phyloP scores from a whole-genome alignment of 1,140 invertebrate species.

The Elysia chlorotica region DNA sequence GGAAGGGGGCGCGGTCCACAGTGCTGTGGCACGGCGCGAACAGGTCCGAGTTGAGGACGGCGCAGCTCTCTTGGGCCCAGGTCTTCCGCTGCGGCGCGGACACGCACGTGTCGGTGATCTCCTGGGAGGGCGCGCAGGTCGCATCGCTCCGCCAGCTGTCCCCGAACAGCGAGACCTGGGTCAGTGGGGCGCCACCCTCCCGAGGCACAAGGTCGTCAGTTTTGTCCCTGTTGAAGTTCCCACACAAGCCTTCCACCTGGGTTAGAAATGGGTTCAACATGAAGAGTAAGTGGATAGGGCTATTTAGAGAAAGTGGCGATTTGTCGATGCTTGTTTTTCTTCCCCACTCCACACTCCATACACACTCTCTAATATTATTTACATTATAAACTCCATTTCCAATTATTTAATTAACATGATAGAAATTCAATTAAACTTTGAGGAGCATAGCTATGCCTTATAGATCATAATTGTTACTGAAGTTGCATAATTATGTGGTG shows the following conservation, averaged over 20 bases:
- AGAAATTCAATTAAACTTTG: too few relatives aligned
- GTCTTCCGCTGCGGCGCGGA: slow-evolving; percentile 74
- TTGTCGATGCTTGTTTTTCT: too few relatives aligned
- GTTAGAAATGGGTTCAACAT: slow-evolving; percentile 13
- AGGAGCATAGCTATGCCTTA: too few relatives aligned
- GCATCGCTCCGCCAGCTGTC: slow-evolving; percentile 85
- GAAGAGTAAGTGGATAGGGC: too few relatives aligned
- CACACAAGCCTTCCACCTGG: slow-evolving; percentile 84
- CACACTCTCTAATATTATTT: too few relatives aligned
- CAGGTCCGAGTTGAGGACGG: slow-evolving; percentile 72
- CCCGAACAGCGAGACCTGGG: slow-evolving; percentile 75
- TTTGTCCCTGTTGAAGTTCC: slow-evolving; percentile 83
- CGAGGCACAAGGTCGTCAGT: slow-evolving; percentile 75
- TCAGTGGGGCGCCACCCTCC: slow-evolving; percentile 73
- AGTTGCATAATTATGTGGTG: too few relatives aligned
- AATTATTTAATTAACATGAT: too few relatives aligned
- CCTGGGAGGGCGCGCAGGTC: slow-evolving; percentile 67
- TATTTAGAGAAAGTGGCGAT: too few relatives aligned
- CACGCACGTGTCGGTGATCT: slow-evolving; percentile 71
- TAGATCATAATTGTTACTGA: too few relatives aligned
- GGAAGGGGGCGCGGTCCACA: slow-evolving; percentile 62
- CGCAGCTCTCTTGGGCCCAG: slow-evolving; percentile 79
- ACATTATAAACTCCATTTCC: too few relatives aligned
- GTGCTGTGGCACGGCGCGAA: slow-evolving; percentile 81
- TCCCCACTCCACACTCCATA: too few relatives aligned